Base-by-base conservation (phyloP, 2,797 vertebrate species). In the Syngnathus rostellatus region DNA sequence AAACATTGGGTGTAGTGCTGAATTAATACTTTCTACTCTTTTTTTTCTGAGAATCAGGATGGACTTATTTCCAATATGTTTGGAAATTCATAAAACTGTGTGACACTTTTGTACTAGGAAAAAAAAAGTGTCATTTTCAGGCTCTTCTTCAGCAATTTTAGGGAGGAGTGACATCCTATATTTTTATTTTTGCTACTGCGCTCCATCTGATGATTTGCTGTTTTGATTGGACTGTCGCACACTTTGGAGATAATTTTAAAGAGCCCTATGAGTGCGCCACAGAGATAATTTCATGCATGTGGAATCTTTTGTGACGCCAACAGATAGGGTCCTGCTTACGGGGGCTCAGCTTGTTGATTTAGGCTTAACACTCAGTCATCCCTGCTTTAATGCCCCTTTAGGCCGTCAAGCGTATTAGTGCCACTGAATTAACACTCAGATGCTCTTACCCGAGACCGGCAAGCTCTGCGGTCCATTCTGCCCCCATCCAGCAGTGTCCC, bases 371-470 rank as follows among this genome's bases (percentile, higher is more conserved):
- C 71, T 77, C 76, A 76, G 79, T 81, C 81, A 79, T 81, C 79
- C 80, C 75, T 69, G 72, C 81, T 64, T 79, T 84, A 87, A 87
- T 84, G 68, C 84, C 71, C 73, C 79, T 85, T 74, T 79, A 80
- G 82, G 79, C 79, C 41, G 21, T 76, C 69, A 46, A 75, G 78
- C 61, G 69, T 75, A 86, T 87, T 87, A 86, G 83, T 80, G 79
- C 76, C 77, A 80, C 78, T 70, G 83, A 82, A 85, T 84, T 85
- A 87, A 73, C 77, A 78, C 70, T 58, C 76, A 78, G 80, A 84
- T 80, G 83, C 83, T 85, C 81, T 83, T 77, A 77, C 67, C 54
- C 31, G 37, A 75, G 68, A 72, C 64, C 46, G 54, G 45, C 66
- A 37, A 63, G 62, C 63, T 10, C 57, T n/a, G 50, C 59, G 4